Conservation (phyloP, 1,140 invertebrate species). For the Neodiprion lecontei region DNA sequence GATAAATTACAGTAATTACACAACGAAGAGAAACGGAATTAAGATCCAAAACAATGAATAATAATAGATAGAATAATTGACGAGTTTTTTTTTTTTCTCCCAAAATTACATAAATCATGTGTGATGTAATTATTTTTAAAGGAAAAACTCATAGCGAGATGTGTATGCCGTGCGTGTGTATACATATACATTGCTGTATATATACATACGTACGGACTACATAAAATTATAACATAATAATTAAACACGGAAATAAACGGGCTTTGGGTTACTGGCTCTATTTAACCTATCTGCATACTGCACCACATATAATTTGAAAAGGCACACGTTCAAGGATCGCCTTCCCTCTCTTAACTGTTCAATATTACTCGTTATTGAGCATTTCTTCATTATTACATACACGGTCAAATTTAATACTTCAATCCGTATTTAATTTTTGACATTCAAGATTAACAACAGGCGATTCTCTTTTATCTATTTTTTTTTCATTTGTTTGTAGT, state of each 20-base stretch:
- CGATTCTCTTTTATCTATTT: neutral
- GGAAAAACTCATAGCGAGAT: neutral
- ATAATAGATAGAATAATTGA: neutral
- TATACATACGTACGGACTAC: slow-evolving; percentile 31
- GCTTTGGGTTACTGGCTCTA: neutral
- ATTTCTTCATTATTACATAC: no score
- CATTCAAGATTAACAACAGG: neutral
- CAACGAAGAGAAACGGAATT: neutral
- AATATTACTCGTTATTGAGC: no score
- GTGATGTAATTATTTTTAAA: neutral
- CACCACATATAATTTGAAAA: neutral
- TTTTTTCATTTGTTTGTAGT: neutral
- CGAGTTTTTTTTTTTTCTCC: no score
- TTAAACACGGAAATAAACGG: slow-evolving; percentile 32
- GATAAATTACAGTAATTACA: neutral
- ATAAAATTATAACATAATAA: slow-evolving; percentile 37
- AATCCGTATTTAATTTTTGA: neutral
- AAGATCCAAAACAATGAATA: neutral
- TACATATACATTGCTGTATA: no score
- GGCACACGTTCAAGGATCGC: no score
- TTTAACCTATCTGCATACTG: neutral
- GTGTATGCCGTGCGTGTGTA: slow-evolving; percentile 28
- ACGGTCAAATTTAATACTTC: no score
- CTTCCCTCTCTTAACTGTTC: no score
- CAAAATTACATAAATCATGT: no score